Percentiles rank a stretch among this genome's conserved stretches.
Conservation (phyloP, 2,888 invertebrate species). For the Epirrhoe tristata region DNA sequence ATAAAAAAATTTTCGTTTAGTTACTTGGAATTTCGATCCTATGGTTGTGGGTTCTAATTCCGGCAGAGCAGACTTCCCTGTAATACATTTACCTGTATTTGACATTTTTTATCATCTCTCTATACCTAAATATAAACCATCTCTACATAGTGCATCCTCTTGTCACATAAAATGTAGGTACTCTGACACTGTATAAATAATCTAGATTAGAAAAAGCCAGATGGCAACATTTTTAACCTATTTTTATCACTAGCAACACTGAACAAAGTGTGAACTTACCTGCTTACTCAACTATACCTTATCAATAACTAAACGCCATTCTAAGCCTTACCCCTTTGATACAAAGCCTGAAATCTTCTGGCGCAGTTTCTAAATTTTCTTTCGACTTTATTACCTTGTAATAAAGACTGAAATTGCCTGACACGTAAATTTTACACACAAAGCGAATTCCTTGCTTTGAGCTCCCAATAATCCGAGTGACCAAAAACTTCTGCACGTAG, state of each 20-base stretch:
- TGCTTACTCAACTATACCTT: slow-evolving; percentile 11
- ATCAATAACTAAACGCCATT: slow-evolving; percentile 7
- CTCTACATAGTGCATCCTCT: too few species aligned
- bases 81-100: too few species aligned
- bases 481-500: slow-evolving; percentile 31
- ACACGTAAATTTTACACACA: slow-evolving; percentile 16
- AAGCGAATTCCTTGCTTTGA: slow-evolving; percentile 25
- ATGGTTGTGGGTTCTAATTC: too few species aligned
- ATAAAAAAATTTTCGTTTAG: too few species aligned
- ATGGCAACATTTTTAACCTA: slow-evolving; percentile 1
- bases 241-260: slow-evolving; percentile 6
- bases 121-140: too few species aligned
- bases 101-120: too few species aligned
- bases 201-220: not conserved
- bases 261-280: slow-evolving; percentile 8
- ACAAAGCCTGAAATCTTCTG: slow-evolving; percentile 1
- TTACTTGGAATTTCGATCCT: too few species aligned
- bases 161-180: not conserved
- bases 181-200: not conserved
- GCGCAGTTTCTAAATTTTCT: not conserved
- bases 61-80: too few species aligned
- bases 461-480: slow-evolving; percentile 32
- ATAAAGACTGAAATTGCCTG: slow-evolving; percentile 22
- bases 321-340: not conserved
- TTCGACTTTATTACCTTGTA: slow-evolving; percentile 16